These are phyloP conservation scores for Teleiodes luculella DNA, from an alignment of 2,888 invertebrate genomes.

Conservation along the genomic window DNA sequence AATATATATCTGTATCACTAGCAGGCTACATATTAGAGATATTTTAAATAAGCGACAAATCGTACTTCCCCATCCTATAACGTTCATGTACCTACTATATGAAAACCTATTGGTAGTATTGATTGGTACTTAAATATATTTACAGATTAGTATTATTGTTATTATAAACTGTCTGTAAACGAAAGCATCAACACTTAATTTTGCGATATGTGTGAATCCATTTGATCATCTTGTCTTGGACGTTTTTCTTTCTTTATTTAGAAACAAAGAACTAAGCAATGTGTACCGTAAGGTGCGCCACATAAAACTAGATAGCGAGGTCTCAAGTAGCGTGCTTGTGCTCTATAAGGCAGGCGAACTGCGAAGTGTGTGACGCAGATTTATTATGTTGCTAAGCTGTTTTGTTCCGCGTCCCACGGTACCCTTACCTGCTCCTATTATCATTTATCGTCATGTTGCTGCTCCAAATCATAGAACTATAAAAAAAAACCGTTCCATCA, in stretches of 20 bases:
- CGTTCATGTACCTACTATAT: too few species aligned
- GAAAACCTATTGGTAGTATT: too few species aligned
- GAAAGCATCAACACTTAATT: too few species aligned
- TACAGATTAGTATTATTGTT: too few species aligned
- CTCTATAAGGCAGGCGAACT: slow-evolving; percentile 17
- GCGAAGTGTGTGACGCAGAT: slow-evolving; percentile 13
- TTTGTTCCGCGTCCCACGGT: slow-evolving; percentile 16
- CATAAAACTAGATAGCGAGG: slow-evolving; percentile 10
- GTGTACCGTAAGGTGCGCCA: slow-evolving; percentile 19
- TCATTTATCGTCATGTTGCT: slow-evolving; percentile 4
- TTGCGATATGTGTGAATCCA: too few species aligned
- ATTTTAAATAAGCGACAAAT: too few species aligned
- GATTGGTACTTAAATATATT: too few species aligned
- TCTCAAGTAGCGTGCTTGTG: slow-evolving; percentile 2
- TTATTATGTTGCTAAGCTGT: slow-evolving; percentile 7
- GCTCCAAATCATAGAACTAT: background rate
- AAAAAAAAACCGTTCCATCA: background rate
- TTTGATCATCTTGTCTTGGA: slow-evolving; percentile 18
- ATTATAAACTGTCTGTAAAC: too few species aligned
- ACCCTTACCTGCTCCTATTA: slow-evolving; percentile 1
- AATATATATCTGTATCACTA: too few species aligned
- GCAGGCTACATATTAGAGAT: too few species aligned
- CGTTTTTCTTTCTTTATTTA: slow-evolving; percentile 17
- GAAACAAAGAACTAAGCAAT: slow-evolving; percentile 25
- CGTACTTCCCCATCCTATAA: too few species aligned